A percentile compares a stretch with the other conserved stretches of the same genome.
These are phyloP conservation scores for Conops quadrifasciatus DNA, from an alignment of 2,888 invertebrate genomes.

Conservation along the genomic window DNA sequence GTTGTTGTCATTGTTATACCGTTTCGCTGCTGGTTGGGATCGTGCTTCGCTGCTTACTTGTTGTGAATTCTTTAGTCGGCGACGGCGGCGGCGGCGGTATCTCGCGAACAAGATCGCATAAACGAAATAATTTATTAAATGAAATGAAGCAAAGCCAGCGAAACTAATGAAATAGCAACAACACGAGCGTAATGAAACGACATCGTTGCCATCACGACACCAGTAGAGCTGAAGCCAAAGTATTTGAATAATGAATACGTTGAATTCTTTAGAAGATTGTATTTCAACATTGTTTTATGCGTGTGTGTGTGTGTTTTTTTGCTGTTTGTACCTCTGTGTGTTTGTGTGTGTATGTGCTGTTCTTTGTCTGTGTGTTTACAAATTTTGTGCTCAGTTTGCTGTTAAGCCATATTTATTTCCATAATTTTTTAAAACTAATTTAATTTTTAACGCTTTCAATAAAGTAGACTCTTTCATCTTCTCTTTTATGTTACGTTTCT, in stretches of 20 bases:
- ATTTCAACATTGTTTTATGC: neutral
- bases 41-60: neutral
- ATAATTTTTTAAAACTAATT: too few relatives aligned
- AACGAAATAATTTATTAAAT: conserved; percentile 33
- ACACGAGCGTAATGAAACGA: neutral
- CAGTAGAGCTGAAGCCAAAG: too few relatives aligned
- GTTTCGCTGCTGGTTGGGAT: neutral
- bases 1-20: neutral
- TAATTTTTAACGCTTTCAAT: too few relatives aligned
- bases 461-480: neutral
- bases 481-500: neutral
- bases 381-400: neutral
- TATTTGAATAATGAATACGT: conserved; percentile 13
- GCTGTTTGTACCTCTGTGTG: neutral
- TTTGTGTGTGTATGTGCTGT: neutral
- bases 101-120: conserved; percentile 22
- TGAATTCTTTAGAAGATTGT: neutral
- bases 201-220: conserved; percentile 6
- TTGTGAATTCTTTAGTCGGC: conserved; percentile 14
- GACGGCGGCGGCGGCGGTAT: neutral
- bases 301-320: neutral
- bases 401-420: neutral
- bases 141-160: conserved; percentile 3
- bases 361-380: neutral
- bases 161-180: neutral